Evolutionary conservation across 2,888 invertebrate genomes (phyloP), one percentile per base, ranked within the genome.

Genomic region (Cabera pusaria): DNA sequence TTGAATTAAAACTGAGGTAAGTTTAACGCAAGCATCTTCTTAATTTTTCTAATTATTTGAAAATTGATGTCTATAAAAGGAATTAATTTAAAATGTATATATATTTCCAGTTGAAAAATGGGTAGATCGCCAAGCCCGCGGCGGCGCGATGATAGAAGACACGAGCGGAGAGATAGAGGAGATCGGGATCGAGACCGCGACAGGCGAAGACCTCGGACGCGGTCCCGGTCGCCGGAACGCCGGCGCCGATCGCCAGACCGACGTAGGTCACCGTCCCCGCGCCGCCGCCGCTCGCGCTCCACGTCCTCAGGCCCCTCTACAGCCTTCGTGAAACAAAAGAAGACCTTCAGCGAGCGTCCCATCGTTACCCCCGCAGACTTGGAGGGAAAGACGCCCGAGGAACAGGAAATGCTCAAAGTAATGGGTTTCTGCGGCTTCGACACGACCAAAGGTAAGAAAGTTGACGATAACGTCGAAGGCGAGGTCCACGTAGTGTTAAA

Each of bases 361-460:
- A 90, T 91, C 52, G 90, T 94, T 49, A 91, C 92, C 64, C 97
- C 96, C 47, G 95, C 96, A 6, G 97, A 97, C 79, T 88, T 98
- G 56, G 95, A 95, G 80, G 97, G 97, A 9, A 97, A 98, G 84
- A 93, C 95, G 10, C 94, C 95, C 1, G 97, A 97, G 62, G 97
- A 97, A 79, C 94, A 96, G 59, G 97, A 97, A 75, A 98, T 99
- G 98, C 93, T 97, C 85, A 95, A 95, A 77, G 86, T 96, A 44
- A 98, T 99, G 98, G 99, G 99, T 7, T 99, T 99, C 80, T 95
- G 96, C 78, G 95, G 93, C 47, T 99, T 99, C 79, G 96, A 98
- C 72, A 93, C 97, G 0, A 98, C 99, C 0, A 99, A 99, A 90
- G 96, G 97, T 59, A 98, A 97, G 83, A 96, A 96, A 86, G 98